These are phyloP conservation scores for Ceyx erithaca DNA, from an alignment of 2,797 vertebrate genomes.

Conservation along the genomic window DNA sequence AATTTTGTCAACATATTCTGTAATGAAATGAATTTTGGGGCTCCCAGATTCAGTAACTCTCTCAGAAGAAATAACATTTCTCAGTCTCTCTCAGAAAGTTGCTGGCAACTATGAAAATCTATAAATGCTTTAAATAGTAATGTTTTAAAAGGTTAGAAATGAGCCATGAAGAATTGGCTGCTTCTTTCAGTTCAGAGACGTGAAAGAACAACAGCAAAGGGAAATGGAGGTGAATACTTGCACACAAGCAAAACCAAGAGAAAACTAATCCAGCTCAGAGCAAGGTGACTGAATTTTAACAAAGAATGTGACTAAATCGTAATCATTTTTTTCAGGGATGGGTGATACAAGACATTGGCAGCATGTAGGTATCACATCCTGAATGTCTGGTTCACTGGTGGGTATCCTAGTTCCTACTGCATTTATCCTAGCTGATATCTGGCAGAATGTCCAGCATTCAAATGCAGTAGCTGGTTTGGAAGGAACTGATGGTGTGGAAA, in stretches of 20 bases:
- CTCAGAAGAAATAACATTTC: constrained; percentile 27
- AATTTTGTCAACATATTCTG: constrained; percentile 46
- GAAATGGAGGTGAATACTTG: background rate
- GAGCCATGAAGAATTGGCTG: constrained; percentile 11
- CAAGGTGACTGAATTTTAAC: background rate
- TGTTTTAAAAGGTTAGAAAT: constrained; percentile 51
- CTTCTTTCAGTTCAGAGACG: constrained; percentile 1
- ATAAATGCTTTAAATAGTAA: constrained; percentile 17
- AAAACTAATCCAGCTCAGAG: background rate
- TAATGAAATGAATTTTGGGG: constrained; percentile 53
- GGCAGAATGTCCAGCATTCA: background rate
- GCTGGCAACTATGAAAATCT: constrained; percentile 4
- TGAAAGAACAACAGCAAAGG: background rate
- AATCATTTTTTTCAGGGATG: background rate
- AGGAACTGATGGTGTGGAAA: background rate
- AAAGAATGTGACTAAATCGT: background rate
- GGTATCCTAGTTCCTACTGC: background rate
- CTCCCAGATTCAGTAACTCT: constrained; percentile 16
- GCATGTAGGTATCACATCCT: background rate
- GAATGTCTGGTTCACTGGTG: background rate
- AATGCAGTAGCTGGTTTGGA: background rate
- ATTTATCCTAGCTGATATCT: background rate
- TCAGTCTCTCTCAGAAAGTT: constrained; percentile 40
- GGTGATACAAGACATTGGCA: background rate
- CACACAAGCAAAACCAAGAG: background rate